phyloP scores from a whole-genome alignment of 1,140 invertebrate species.

The Scaptomyza graminum region DNA sequence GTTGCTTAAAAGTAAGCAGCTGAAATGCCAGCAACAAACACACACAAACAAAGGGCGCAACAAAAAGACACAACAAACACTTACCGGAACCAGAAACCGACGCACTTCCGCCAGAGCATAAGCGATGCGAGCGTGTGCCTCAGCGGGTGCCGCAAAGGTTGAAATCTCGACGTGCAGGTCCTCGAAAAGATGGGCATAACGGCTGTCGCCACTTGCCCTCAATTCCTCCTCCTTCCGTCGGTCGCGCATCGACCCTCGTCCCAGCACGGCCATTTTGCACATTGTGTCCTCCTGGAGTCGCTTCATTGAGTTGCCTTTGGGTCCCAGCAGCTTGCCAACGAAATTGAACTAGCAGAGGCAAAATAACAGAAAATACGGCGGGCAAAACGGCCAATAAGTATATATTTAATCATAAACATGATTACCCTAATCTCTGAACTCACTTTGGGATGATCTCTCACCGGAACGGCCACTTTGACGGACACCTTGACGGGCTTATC shows the following conservation, averaged over 20 bases:
- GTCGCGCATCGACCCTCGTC: slow-evolving; percentile 95
- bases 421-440: slow-evolving; percentile 81
- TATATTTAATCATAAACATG: slow-evolving; percentile 6
- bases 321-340: slow-evolving; percentile 95
- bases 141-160: slow-evolving; percentile 92
- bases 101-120: slow-evolving; percentile 92
- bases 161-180: slow-evolving; percentile 96
- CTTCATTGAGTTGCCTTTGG: slow-evolving; percentile 95
- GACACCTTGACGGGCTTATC: slow-evolving; percentile 92
- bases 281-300: slow-evolving; percentile 95
- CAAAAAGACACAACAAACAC: slow-evolving; percentile 49
- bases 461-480: slow-evolving; percentile 91
- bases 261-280: slow-evolving; percentile 96
- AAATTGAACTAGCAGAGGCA: slow-evolving; percentile 91
- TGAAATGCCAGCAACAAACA: slow-evolving; percentile 52
- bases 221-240: slow-evolving; percentile 95
- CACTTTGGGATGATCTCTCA: slow-evolving; percentile 92
- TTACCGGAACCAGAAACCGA: slow-evolving; percentile 89
- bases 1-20: background rate
- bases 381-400: slow-evolving; percentile 6
- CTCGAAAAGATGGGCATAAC: slow-evolving; percentile 94
- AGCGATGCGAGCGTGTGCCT: slow-evolving; percentile 94
- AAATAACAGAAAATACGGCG: background rate
- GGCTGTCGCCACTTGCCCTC: slow-evolving; percentile 91
- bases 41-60: slow-evolving; percentile 20